These are phyloP conservation scores for Musca vetustissima DNA, from an alignment of 1,140 invertebrate species.

Conservation along the genomic window DNA sequence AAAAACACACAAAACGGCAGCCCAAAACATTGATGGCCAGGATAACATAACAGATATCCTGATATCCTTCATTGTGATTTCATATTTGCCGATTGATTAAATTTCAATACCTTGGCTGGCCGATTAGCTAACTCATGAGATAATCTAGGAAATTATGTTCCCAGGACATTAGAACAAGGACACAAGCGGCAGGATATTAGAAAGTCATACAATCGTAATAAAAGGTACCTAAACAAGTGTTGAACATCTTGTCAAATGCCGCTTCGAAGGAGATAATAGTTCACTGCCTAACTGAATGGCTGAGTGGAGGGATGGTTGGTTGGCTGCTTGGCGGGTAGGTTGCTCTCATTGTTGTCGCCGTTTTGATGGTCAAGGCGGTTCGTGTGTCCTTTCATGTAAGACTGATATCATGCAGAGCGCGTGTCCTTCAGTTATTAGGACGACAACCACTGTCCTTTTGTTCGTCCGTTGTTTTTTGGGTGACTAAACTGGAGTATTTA, in stretches of 20 bases:
- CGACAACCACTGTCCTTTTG: background rate
- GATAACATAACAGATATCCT: background rate
- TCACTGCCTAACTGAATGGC: too few species aligned
- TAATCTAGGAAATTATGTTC: conserved; percentile 2
- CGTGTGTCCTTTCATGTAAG: background rate
- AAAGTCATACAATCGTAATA: conserved; percentile 3
- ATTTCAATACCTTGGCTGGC: background rate
- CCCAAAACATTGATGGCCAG: too few species aligned
- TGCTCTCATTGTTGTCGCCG: too few species aligned
- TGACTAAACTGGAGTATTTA: background rate
- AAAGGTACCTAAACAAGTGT: conserved; percentile 6
- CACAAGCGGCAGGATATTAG: background rate
- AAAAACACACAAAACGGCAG: too few species aligned
- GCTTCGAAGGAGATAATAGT: background rate
- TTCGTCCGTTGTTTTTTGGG: background rate
- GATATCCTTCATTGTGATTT: background rate
- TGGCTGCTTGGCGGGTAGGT: too few species aligned
- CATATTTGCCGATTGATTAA: conserved; percentile 17
- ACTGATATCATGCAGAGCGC: conserved; percentile 20
- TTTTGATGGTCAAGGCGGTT: too few species aligned
- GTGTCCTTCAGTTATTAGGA: conserved; percentile 4
- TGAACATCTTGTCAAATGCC: conserved; percentile 6
- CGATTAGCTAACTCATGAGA: conserved; percentile 12
- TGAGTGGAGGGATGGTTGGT: too few species aligned
- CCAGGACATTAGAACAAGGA: background rate